A percentile compares a stretch with the other conserved stretches of the same genome.
phyloP scores from a whole-genome alignment of 1,140 invertebrate genomes.

The Drosophila sulfurigaster region DNA sequence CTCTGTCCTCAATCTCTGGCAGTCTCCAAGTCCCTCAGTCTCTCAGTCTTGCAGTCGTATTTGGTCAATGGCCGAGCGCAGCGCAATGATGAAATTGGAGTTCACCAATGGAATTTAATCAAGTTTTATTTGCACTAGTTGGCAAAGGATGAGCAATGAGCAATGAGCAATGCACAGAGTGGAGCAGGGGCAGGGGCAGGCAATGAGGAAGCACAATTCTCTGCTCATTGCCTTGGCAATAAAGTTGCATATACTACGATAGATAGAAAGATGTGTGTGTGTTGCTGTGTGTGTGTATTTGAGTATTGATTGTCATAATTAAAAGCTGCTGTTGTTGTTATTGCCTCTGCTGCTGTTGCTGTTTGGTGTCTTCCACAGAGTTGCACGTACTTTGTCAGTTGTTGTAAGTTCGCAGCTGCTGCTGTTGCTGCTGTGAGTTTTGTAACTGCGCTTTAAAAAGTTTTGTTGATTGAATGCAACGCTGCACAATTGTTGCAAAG shows the following conservation, averaged over 20 bases:
- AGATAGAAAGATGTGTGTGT: neutral
- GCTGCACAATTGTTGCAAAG: conserved; percentile 81
- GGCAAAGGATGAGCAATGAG: conserved; percentile 73
- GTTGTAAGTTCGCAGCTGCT: conserved; percentile 2
- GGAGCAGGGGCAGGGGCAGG: neutral
- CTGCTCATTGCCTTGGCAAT: conserved; percentile 14
- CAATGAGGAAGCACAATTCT: conserved; percentile 1
- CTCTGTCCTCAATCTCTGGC: neutral
- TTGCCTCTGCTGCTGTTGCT: conserved; percentile 29
- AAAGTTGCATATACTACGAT: conserved; percentile 12
- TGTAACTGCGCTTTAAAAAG: conserved; percentile 80
- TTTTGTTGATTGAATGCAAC: conserved; percentile 82
- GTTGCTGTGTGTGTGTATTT: conserved; percentile 35
- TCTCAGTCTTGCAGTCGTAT: neutral
- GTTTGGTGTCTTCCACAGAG: conserved; percentile 24
- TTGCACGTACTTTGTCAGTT: conserved; percentile 41
- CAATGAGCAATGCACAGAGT: conserved; percentile 24
- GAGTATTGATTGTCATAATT: conserved; percentile 82
- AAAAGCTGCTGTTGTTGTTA: conserved; percentile 63
- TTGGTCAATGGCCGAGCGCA: conserved; percentile 52
- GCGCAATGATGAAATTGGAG: conserved; percentile 63
- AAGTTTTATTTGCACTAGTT: conserved; percentile 81
- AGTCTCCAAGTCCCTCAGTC: neutral
- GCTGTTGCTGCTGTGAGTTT: conserved; percentile 52
- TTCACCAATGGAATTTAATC: conserved; percentile 80